These are phyloP conservation scores for Callaeas wilsoni DNA, from an alignment of 2,113 vertebrate genomes.

Conservation along the genomic window DNA sequence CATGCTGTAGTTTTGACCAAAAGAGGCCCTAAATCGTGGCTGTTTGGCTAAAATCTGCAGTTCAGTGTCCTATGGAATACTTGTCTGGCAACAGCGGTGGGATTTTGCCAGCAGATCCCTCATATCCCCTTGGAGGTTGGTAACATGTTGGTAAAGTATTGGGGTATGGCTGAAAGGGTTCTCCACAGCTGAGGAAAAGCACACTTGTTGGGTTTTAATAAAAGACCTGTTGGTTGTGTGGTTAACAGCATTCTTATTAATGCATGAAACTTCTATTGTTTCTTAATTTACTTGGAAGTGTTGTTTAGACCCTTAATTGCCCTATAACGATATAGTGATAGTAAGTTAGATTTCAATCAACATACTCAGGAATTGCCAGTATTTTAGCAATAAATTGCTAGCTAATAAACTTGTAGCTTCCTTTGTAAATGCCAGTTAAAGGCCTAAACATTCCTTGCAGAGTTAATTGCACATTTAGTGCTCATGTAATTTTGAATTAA, in stretches of 20 bases:
- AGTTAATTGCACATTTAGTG: conserved; percentile 83
- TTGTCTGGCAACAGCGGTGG: neutral
- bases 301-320: conserved; percentile 66
- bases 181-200: neutral
- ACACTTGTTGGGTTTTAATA: conserved; percentile 8
- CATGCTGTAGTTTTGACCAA: neutral
- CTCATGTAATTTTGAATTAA: conserved; percentile 85
- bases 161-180: neutral
- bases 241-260: neutral
- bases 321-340: conserved; percentile 57
- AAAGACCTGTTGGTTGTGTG: neutral
- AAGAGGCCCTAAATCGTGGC: neutral
- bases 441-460: conserved; percentile 73
- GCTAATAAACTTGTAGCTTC: conserved; percentile 79
- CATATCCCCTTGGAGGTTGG: neutral
- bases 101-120: neutral
- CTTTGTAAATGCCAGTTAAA: conserved; percentile 81
- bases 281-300: conserved; percentile 59
- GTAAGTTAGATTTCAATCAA: conserved; percentile 74
- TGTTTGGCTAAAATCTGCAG: neutral
- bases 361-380: conserved; percentile 70
- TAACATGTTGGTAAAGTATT: neutral
- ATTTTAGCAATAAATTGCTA: conserved; percentile 79
- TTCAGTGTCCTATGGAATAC: neutral
- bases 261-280: conserved; percentile 26